A percentile compares a stretch with the other conserved stretches of the same genome.
Evolutionary conservation across 2,797 vertebrate genomes (phyloP).

Genomic region (Mallotus villosus): DNA sequence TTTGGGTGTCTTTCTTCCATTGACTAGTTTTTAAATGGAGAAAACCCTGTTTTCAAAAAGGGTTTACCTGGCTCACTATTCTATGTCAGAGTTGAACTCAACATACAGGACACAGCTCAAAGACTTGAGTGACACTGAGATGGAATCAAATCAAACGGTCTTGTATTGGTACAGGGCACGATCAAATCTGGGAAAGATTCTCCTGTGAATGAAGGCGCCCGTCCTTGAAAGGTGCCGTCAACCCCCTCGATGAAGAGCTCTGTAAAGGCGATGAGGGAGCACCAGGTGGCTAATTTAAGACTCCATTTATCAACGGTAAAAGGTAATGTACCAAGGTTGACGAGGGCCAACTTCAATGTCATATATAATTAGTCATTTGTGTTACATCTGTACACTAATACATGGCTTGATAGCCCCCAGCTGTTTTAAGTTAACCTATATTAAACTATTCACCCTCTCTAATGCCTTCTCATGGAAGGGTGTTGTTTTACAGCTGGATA

Average conservation of each 20-base stretch:
- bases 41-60: no score
- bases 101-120: no score
- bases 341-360: conserved; percentile 61
- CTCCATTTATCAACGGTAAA: conserved; percentile 64
- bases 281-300: conserved; percentile 66
- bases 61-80: no score
- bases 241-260: conserved; percentile 15
- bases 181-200: background rate
- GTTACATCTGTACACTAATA: conserved; percentile 39
- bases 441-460: conserved; percentile 38
- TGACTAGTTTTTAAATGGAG: no score
- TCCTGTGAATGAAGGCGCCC: conserved; percentile 12
- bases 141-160: no score
- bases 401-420: conserved; percentile 49
- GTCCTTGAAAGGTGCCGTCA: conserved; percentile 47
- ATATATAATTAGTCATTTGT: conserved; percentile 66
- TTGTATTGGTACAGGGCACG: no score
- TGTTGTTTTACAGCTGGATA: conserved; percentile 8
- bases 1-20: no score
- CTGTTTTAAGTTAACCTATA: conserved; percentile 58
- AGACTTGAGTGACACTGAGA: no score
- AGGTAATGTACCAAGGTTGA: conserved; percentile 71
- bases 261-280: conserved; percentile 38
- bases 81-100: no score
- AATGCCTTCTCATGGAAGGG: conserved; percentile 46